phyloP scores from a whole-genome alignment of 2,113 vertebrate species.

The Electrona antarctica region DNA sequence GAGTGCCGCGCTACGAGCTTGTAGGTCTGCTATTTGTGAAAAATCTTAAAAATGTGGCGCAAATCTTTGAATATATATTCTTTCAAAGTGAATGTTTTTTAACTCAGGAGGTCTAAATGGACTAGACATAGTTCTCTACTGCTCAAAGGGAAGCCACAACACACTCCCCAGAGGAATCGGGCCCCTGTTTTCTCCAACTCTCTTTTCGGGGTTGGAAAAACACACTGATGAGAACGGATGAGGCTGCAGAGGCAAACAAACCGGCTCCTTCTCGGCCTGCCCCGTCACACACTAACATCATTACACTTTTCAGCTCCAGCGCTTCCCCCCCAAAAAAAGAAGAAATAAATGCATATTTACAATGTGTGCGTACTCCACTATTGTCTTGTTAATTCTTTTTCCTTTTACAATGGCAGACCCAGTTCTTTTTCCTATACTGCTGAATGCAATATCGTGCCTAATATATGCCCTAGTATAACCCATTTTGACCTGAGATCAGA shows the following conservation, averaged over 20 bases:
- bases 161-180: slow-evolving; percentile 44
- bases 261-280: slow-evolving; percentile 42
- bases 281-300: slow-evolving; percentile 67
- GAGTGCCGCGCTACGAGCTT: too few relatives aligned
- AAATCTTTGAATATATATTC: too few relatives aligned
- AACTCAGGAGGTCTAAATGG: slow-evolving; percentile 23
- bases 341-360: slow-evolving; percentile 69
- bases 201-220: slow-evolving; percentile 59
- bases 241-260: slow-evolving; percentile 40
- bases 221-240: slow-evolving; percentile 66
- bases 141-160: slow-evolving; percentile 44
- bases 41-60: too few relatives aligned
- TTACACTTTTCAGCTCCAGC: slow-evolving; percentile 63
- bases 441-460: slow-evolving; percentile 56
- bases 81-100: slow-evolving; percentile 42
- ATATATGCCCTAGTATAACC: slow-evolving; percentile 49
- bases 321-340: slow-evolving; percentile 65
- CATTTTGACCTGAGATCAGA: too few relatives aligned
- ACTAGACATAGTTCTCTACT: slow-evolving; percentile 61
- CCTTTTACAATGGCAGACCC: slow-evolving; percentile 48
- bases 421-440: slow-evolving; percentile 30
- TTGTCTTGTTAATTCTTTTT: slow-evolving; percentile 61
- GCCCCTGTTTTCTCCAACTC: slow-evolving; percentile 56
- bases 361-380: slow-evolving; percentile 37
- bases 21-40: too few relatives aligned